Evolutionary conservation across 2,797 vertebrate species (phyloP), one percentile per base, ranked within the genome.

Genomic region (Oreochromis grahami): DNA sequence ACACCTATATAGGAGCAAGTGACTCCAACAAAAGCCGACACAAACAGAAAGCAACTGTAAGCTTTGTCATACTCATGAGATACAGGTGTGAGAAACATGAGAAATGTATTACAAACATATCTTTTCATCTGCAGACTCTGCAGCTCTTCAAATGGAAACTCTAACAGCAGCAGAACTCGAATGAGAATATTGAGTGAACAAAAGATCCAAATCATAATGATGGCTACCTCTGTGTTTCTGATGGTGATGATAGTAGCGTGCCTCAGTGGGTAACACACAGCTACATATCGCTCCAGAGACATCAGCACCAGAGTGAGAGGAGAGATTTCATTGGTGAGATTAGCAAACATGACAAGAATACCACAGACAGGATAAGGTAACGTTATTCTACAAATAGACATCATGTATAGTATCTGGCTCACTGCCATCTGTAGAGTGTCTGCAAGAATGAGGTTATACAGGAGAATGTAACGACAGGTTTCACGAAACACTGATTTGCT

Each of bases 1-100:
- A 95, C 92, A n/a, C 79, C 86, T 4, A 93, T 17, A 41, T 91
- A 94, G 2, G 91, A 84, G 1, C 4, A 91, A 12, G 29, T 72
- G 2, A 93, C 38, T 0, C 50, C 50, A 5, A 85, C 3, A 15
- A 21, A 24, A 3, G 86, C 83, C 21, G 74, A 77, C 1, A 87
- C 3, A 76, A 93, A 91, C 29, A 92, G 5, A 14, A 88, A 36
- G n/a, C 3, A 21, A 1, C 74, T 89, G 36, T 76, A 89, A 1
- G 10, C 87, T 52, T 34, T 83, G 2, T 87, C 56, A 19, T 87
- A 85, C 2, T 15, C 1, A 8, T 21, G 4, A 7, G 74, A 85
- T 1, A 68, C 6, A 2, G 36, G 17, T 0, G 29, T 15, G 17
- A 87, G 24, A 4, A 77, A 32, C 26, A 93, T 7, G 79, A 53